Evolutionary conservation across 2,113 vertebrate species (phyloP).

Genomic region (Malaclemys terrapin): DNA sequence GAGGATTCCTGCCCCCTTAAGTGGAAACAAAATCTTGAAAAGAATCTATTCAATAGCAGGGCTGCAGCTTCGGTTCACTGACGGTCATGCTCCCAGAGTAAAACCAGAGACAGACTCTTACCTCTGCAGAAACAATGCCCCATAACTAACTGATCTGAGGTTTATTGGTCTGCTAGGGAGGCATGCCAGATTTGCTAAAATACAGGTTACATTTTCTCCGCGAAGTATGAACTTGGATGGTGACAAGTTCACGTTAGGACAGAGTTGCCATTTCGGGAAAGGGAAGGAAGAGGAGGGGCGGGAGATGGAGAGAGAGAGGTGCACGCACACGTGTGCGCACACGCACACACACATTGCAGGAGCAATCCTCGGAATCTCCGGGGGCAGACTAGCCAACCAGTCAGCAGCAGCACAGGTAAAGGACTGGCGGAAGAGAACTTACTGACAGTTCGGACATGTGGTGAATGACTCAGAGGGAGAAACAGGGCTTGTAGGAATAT

Average conservation of each 20-base stretch:
- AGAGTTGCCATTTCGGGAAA: not conserved
- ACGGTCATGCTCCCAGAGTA: rapidly evolving
- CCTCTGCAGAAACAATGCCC: not conserved
- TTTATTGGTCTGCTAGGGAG: rapidly evolving
- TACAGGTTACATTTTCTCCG: rapidly evolving
- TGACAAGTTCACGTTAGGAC: not conserved
- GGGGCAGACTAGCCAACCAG: not conserved
- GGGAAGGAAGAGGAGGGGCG: not conserved
- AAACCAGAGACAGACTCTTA: not conserved
- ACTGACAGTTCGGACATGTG: not conserved
- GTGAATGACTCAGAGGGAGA: not conserved
- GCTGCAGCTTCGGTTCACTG: not conserved
- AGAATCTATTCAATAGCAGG: not conserved
- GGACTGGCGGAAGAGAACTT: not conserved
- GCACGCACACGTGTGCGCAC: rapidly evolving
- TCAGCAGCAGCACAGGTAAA: not conserved
- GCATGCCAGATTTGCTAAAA: rapidly evolving
- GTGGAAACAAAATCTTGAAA: not conserved
- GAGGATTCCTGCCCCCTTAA: not conserved
- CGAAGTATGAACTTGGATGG: not conserved
- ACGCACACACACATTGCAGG: not conserved
- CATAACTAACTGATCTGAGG: rapidly evolving
- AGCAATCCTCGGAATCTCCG: not conserved
- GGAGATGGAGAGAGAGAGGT: not conserved
- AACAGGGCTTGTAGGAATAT: not conserved